Evolutionary conservation across 2,797 vertebrate genomes (phyloP).

Genomic region (Vespertilio murinus): DNA sequence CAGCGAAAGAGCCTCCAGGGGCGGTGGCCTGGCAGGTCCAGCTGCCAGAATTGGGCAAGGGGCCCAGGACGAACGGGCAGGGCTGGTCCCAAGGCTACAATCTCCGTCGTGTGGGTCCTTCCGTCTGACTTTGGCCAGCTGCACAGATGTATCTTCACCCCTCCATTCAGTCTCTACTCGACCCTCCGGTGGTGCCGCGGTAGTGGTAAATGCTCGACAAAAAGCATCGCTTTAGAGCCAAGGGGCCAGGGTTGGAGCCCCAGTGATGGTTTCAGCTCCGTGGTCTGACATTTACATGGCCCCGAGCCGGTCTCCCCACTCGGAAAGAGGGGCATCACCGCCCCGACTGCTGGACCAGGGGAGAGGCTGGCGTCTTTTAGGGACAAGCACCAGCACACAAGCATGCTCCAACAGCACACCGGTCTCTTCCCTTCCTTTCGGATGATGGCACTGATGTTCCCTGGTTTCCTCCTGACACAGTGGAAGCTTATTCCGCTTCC

Average conservation of each 20-base stretch:
- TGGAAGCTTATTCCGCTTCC: neutral
- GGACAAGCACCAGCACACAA: neutral
- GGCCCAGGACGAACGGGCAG: neutral
- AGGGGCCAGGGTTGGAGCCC: neutral
- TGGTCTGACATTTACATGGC: neutral
- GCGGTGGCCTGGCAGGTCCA: neutral
- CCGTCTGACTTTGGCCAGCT: neutral
- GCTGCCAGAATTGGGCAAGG: neutral
- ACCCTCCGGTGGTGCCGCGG: neutral
- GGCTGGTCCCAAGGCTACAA: neutral
- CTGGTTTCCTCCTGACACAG: neutral
- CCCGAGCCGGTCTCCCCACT: neutral
- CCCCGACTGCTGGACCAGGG: fast-evolving
- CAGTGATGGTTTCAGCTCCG: neutral
- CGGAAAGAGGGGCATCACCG: neutral
- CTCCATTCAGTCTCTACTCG: neutral
- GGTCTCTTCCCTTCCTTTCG: neutral
- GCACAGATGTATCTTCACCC: neutral
- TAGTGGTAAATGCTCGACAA: neutral
- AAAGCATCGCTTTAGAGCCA: neutral
- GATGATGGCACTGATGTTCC: neutral
- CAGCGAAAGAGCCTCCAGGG: neutral
- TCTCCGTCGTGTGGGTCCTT: neutral
- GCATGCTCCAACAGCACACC: neutral
- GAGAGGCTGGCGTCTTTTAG: fast-evolving